Evolutionary conservation across 2,888 invertebrate genomes (phyloP), one percentile per base, ranked within the genome.

Genomic region (Cistogaster globosa): DNA sequence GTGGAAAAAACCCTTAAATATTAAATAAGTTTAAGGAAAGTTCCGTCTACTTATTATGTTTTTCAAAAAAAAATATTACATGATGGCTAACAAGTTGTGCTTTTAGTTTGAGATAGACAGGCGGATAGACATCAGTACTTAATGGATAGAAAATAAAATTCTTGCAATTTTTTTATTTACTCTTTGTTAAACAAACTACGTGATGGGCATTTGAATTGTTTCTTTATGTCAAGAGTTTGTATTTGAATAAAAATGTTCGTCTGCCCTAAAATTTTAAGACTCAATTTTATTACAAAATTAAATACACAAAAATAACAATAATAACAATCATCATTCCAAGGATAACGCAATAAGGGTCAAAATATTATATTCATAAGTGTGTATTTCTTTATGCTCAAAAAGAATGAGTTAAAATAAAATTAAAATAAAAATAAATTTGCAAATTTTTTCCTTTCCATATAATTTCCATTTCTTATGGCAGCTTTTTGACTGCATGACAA

Each of bases 41-140:
- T 12, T 48, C 16, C 12, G 26, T 18, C 51, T 36, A 7, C 65
- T 26, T 14, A 51, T 63, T 22, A 3, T 22, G 45, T n/a, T 42
- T 22, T 51, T 3, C 12, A 2, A 18, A 3, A 26, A 48, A 9
- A 26, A 26, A 2, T 26, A 2, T 1, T 11, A 38, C n/a, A 20
- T 2, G 18, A n/a, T 32, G 26, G 20, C 45, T 20, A 76, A 58
- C 48, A 76, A 76, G 58, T 67, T 45, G 53, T 67, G 67, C 48
- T 58, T 76, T 67, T 57, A 48, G 32, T 48, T 58, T 22, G 18
- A 75, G 63, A n/a, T 42, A 38, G 63, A 22, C 32, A 2, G 32
- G 2, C 32, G 8, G 8, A 32, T 7, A 32, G 32, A 32, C 53
- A 38, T 42, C 11, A 57, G 22, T 42, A 26, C 36, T 69, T 22